Evolutionary conservation across 2,888 invertebrate species (phyloP).

Genomic region (Salpingus planirostris): DNA sequence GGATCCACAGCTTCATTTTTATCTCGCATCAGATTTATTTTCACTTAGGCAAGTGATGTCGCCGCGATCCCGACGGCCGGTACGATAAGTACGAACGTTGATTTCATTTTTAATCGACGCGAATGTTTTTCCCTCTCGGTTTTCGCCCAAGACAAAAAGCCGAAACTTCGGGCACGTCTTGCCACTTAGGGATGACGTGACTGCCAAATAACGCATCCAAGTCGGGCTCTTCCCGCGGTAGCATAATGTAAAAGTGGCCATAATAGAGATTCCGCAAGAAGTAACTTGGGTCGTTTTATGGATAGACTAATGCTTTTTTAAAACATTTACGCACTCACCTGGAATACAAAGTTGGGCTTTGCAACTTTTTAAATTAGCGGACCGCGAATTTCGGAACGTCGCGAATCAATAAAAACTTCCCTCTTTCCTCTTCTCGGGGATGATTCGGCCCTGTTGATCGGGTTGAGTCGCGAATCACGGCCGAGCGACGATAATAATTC

Average conservation of each 20-base stretch:
- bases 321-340: conserved; percentile 3
- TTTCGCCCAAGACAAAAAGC: too few relatives aligned
- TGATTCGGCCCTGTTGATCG: too few relatives aligned
- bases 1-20: conserved; percentile 8
- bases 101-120: too few relatives aligned
- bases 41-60: too few relatives aligned
- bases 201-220: conserved; percentile 20
- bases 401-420: too few relatives aligned
- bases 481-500: too few relatives aligned
- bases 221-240: conserved; percentile 7
- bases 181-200: conserved; percentile 8
- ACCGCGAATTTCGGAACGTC: too few relatives aligned
- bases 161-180: conserved; percentile 7
- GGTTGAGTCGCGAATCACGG: too few relatives aligned
- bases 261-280: conserved; percentile 3
- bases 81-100: too few relatives aligned
- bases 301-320: conserved; percentile 6
- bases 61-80: too few relatives aligned
- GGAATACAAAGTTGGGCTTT: conserved; percentile 3
- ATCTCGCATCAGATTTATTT: conserved; percentile 8
- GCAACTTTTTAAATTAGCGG: not conserved
- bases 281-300: conserved; percentile 1
- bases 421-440: too few relatives aligned
- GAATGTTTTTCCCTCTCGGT: too few relatives aligned
- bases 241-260: not conserved